Evolutionary conservation across 2,113 vertebrate species (phyloP).

Genomic region (Aegotheles bennettii): DNA sequence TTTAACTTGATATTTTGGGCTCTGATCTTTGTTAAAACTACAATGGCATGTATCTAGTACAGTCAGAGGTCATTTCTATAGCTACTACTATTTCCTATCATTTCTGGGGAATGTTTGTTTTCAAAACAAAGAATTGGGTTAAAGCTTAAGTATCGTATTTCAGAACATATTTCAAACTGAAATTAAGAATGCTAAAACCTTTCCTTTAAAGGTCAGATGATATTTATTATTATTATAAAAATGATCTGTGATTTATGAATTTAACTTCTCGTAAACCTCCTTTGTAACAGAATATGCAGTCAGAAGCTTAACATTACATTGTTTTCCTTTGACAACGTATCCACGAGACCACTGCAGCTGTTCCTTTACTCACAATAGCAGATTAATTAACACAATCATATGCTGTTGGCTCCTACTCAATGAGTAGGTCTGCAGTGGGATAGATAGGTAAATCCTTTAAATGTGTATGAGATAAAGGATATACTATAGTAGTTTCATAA

Average conservation of each 20-base stretch:
- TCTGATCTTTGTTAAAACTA: slow-evolving; percentile 87
- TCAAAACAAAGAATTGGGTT: slow-evolving; percentile 85
- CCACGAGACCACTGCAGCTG: slow-evolving; percentile 97
- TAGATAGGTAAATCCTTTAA: slow-evolving; percentile 99
- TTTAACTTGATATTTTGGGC: slow-evolving; percentile 86
- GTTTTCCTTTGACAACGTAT: slow-evolving; percentile 99
- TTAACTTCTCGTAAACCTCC: slow-evolving; percentile 91
- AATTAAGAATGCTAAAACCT: slow-evolving; percentile 89
- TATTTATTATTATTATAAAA: slow-evolving; percentile 89
- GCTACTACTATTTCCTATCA: slow-evolving; percentile 78
- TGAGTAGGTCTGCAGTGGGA: slow-evolving; percentile 95
- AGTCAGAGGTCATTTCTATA: slow-evolving; percentile 81
- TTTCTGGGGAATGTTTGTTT: slow-evolving; percentile 86
- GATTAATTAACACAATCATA: slow-evolving; percentile 99
- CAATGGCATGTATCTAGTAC: slow-evolving; percentile 85
- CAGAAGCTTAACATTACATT: slow-evolving; percentile 98
- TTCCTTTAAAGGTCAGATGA: slow-evolving; percentile 97
- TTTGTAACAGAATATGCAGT: slow-evolving; percentile 98
- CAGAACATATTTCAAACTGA: slow-evolving; percentile 90
- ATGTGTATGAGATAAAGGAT: slow-evolving; percentile 89
- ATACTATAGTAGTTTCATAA: slow-evolving; percentile 84
- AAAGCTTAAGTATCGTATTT: slow-evolving; percentile 88
- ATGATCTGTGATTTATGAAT: slow-evolving; percentile 97
- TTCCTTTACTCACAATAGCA: slow-evolving; percentile 99
- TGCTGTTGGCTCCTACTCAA: slow-evolving; percentile 97